Base-by-base conservation (phyloP, 1,140 invertebrate genomes). In the Bombus soroeensis region DNA sequence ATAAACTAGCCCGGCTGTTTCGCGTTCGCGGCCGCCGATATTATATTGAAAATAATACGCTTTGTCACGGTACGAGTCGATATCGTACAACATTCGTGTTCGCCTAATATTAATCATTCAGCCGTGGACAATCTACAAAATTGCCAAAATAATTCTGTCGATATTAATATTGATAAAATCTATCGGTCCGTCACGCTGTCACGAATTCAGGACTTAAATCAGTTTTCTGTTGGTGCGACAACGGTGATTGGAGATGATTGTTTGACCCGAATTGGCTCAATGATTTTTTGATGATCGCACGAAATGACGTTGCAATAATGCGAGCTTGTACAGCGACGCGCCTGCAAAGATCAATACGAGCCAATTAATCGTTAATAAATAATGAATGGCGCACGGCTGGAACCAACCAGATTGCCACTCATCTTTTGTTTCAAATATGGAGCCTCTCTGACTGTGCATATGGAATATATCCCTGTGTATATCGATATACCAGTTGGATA, bases 361-460 rank as follows among this genome's bases (percentile, higher is more conserved):
- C 90, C 91, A 93, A 92, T 93, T 93, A 93, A 93, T 91, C 91
- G 90, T 93, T 93, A 93, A 93, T 93, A 92, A 92, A 93, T 90
- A 93, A 92, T 92, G 86, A 83, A 79, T 80, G 76, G 76, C 62
- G 80, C 86, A 81, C 41, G 62, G 73, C 78, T 86, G 83, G 34
- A 81, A 72, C 39, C 68, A 64, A 39, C 47, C 70, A 89, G 75
- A 82, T 90, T 87, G 85, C 81, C 79, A 37, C 18, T 78, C 62
- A 53, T 70, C 68, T 32, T 88, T 88, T 71, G 87, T 59, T 85
- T 70, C n/a, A 86, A 70, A 79, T 81, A 87, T 77, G 64, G 71
- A 75, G 68, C 37, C 34, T 41, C 62, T 18, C 37, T 66, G n/a
- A 15, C 53, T 68, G 12, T 39, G 34, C 59, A 39, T 34, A 62